Conservation (phyloP, 2,113 vertebrate species). For the Heptranchias perlo region DNA sequence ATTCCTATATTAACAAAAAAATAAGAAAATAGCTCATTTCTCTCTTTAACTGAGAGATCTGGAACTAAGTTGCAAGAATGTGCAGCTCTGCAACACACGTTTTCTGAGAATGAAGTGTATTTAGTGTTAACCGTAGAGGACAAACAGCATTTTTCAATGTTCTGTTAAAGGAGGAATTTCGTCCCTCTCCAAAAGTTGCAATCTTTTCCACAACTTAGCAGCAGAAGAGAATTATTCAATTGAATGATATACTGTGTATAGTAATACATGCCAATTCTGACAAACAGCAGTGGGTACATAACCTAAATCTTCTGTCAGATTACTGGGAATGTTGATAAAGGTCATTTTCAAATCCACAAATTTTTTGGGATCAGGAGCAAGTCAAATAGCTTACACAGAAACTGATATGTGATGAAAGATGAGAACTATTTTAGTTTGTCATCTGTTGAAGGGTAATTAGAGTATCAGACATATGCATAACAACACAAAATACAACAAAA, state of each 20-base stretch:
- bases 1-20: not conserved
- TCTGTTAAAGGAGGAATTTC: not conserved
- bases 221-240: not conserved
- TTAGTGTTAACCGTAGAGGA: not conserved
- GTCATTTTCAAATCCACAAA: not conserved
- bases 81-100: not conserved
- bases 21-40: not conserved
- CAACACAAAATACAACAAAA: not conserved
- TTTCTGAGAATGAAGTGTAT: not conserved
- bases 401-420: not conserved
- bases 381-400: not conserved
- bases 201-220: not conserved
- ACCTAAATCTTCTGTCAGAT: conserved; percentile 21
- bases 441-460: not conserved
- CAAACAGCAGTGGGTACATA: not conserved
- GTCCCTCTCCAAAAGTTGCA: not conserved
- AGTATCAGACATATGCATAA: not conserved
- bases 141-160: not conserved
- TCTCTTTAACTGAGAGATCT: not conserved
- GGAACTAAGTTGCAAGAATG: not conserved
- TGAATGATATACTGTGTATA: not conserved
- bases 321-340: not conserved
- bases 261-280: not conserved
- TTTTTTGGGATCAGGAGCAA: not conserved
- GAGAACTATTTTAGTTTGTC: not conserved